phyloP scores from a whole-genome alignment of 23 tunicate species.

The Ascidia mentula region DNA sequence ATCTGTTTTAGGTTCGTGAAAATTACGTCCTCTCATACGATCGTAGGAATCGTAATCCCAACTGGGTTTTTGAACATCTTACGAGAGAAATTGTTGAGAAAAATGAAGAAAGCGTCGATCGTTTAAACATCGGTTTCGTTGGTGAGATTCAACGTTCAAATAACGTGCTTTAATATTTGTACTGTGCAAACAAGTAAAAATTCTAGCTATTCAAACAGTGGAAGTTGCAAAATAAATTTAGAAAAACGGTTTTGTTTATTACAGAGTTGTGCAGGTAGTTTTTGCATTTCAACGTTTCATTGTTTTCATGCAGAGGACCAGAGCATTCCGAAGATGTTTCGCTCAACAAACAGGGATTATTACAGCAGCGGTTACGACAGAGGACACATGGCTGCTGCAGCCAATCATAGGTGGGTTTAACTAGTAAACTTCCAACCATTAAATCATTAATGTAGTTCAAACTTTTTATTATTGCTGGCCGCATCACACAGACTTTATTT shows the following conservation, averaged over 20 bases:
- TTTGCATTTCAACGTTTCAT: too few relatives aligned
- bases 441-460: too few relatives aligned
- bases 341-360: constrained; percentile 70
- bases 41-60: constrained; percentile 68
- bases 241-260: too few relatives aligned
- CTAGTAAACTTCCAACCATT: too few relatives aligned
- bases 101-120: constrained; percentile 39
- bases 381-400: constrained; percentile 97
- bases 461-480: too few relatives aligned
- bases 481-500: too few relatives aligned
- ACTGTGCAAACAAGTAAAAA: too few relatives aligned
- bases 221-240: too few relatives aligned
- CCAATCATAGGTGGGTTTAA: constrained; percentile 84
- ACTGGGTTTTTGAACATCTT: constrained; percentile 96
- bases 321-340: constrained; percentile 41
- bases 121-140: constrained; percentile 46
- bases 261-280: too few relatives aligned
- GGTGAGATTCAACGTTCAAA: too few relatives aligned
- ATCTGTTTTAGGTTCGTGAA: constrained; percentile 40
- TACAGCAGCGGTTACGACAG: constrained; percentile 73
- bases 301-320: constrained; percentile 56
- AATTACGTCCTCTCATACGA: constrained; percentile 95
- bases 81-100: constrained; percentile 46
- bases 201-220: too few relatives aligned
- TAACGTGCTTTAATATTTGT: too few relatives aligned